Evolutionary conservation across 1,140 invertebrate species (phyloP).

Genomic region (Eumeta japonica): DNA sequence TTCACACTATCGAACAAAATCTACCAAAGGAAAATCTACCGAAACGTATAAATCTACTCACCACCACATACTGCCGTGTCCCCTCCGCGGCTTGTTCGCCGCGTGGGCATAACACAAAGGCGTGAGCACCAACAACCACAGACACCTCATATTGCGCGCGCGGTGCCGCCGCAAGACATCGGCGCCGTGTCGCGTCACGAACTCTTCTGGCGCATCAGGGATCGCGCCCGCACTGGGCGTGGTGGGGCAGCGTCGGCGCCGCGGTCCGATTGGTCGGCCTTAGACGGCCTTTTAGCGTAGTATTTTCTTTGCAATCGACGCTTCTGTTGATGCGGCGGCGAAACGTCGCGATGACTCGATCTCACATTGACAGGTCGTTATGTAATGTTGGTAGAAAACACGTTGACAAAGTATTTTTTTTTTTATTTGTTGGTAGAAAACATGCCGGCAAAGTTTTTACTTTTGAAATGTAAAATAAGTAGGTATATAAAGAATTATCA

Average conservation of each 20-base stretch:
- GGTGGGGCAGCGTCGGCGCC: constrained; percentile 41
- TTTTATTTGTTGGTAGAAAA: too few relatives aligned
- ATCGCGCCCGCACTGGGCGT: constrained; percentile 28
- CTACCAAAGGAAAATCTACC: constrained; percentile 8
- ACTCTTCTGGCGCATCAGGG: constrained; percentile 27
- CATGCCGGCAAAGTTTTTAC: too few relatives aligned
- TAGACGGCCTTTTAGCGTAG: too few relatives aligned
- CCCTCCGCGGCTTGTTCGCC: constrained; percentile 42
- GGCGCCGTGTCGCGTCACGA: constrained; percentile 25
- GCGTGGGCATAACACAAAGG: constrained; percentile 46
- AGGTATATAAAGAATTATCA: too few relatives aligned
- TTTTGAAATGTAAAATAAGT: too few relatives aligned
- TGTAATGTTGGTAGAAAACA: too few relatives aligned
- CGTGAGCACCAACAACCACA: constrained; percentile 47
- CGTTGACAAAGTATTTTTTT: too few relatives aligned
- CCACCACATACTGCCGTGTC: constrained; percentile 57
- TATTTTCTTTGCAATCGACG: too few relatives aligned
- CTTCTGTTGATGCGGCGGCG: too few relatives aligned
- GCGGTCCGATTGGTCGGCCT: constrained; percentile 41
- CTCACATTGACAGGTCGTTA: too few relatives aligned
- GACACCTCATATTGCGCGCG: constrained; percentile 47
- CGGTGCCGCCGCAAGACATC: constrained; percentile 34
- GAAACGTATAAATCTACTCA: constrained; percentile 33
- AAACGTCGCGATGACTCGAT: too few relatives aligned
- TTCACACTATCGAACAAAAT: constrained; percentile 6